Conservation (phyloP, 2,888 invertebrate species). For the Galerucella calmariensis region DNA sequence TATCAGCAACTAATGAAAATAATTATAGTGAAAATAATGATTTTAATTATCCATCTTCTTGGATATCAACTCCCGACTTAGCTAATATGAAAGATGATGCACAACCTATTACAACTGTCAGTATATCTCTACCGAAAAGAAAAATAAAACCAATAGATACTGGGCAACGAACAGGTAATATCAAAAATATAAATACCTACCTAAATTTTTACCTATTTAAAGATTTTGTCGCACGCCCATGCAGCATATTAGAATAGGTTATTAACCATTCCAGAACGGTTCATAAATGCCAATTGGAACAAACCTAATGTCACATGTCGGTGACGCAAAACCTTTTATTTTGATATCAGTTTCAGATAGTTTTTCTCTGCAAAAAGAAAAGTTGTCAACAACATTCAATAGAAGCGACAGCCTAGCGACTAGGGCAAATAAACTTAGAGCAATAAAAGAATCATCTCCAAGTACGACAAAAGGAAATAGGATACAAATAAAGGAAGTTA, state of each 20-base stretch:
- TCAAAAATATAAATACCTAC: too few relatives aligned
- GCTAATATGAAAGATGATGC: constrained; percentile 72
- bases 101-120: constrained; percentile 74
- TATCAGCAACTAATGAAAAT: constrained; percentile 60
- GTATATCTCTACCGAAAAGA: constrained; percentile 75
- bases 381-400: constrained; percentile 66
- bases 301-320: too few relatives aligned
- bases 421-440: constrained; percentile 75
- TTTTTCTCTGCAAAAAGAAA: constrained; percentile 54
- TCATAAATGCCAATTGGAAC: too few relatives aligned
- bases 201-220: too few relatives aligned
- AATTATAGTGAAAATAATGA: constrained; percentile 50
- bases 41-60: constrained; percentile 68
- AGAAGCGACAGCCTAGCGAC: constrained; percentile 78
- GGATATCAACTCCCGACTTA: constrained; percentile 87
- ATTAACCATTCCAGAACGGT: too few relatives aligned
- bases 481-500: constrained; percentile 63
- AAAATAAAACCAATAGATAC: constrained; percentile 73
- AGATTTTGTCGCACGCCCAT: too few relatives aligned
- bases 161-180: constrained; percentile 61
- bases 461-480: constrained; percentile 48
- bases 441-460: constrained; percentile 60
- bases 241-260: too few relatives aligned
- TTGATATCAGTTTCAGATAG: constrained; percentile 57
- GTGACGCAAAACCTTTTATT: too few relatives aligned